Base-by-base conservation (phyloP, 1,140 invertebrate species). In the Drosophila sturtevanti region DNA sequence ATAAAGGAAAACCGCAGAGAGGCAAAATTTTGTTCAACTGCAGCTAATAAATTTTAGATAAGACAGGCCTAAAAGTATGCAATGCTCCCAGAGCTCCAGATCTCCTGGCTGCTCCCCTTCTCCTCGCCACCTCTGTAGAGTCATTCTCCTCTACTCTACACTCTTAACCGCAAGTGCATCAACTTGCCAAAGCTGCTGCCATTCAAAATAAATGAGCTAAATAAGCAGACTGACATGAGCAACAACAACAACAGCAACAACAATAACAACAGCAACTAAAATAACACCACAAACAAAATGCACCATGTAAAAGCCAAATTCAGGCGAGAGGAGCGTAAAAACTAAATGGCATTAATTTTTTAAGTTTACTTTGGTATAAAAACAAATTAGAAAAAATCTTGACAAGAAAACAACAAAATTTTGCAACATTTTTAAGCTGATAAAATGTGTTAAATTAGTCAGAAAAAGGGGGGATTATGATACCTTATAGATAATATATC, bases 121-220 rank as follows among this genome's bases (percentile, higher is more conserved):
- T n/a, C n/a, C n/a, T n/a, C n/a, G n/a, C n/a, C n/a, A n/a, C n/a
- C 27, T 31, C 27, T 0, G 4, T 24, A 4, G 22, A 24, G 22
- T 24, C 22, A 2, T n/a, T n/a, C n/a, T n/a, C n/a, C 52, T 31
- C 21, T 44, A 31, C 63, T 67, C 24, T 55, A 11, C 58, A 22
- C 18, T 41, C 16, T 21, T 77, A 74, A 80, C 81, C 81, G 63
- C 81, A 85, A 87, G 74, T 87, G 81, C 78, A 78, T 74, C 78
- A 73, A 80, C 77, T 69, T 67, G 70, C 72, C 68, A 63, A 54
- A 68, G 77, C 16, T 48, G 16, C 82, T 89, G 82, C 68, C 79
- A 87, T 82, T 87, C 84, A 89, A 89, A 87, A 82, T 89, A 87
- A 82, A 87, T 89, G 82, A 87, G 79, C 84, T 85, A 81, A 85